phyloP scores from a whole-genome alignment of 2,797 vertebrate species.

The Parambassis ranga region DNA sequence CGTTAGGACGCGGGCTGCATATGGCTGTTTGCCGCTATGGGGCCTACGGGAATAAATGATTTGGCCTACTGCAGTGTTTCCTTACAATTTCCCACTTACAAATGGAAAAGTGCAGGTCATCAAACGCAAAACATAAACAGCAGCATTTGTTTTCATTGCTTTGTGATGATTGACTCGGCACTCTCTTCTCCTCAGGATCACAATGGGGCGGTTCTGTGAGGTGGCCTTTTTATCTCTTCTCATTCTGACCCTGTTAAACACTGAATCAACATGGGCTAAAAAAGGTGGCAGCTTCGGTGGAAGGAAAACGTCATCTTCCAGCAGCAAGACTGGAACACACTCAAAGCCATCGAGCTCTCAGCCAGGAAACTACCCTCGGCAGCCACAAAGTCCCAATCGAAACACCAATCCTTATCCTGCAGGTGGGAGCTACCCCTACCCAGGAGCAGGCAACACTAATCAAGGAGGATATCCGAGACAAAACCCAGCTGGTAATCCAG shows the following conservation, averaged over 20 bases:
- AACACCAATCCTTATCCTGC: constrained; percentile 70
- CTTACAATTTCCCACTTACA: too few species aligned
- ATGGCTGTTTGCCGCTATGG: background rate
- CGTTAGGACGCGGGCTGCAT: background rate
- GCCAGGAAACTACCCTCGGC: constrained; percentile 56
- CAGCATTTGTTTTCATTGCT: background rate
- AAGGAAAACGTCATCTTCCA: constrained; percentile 36
- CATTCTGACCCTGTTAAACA: constrained; percentile 48
- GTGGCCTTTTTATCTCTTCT: constrained; percentile 46
- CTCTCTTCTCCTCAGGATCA: constrained; percentile 33
- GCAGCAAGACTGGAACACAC: constrained; percentile 35
- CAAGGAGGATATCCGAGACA: constrained; percentile 56
- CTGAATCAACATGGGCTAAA: constrained; percentile 57
- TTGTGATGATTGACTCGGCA: background rate
- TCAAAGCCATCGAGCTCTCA: constrained; percentile 59
- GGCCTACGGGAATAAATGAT: background rate
- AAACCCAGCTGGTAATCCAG: constrained; percentile 61
- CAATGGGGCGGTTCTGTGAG: constrained; percentile 51
- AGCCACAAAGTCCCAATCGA: constrained; percentile 60
- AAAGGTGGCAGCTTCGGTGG: constrained; percentile 17
- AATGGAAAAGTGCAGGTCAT: too few species aligned
- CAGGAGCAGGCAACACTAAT: constrained; percentile 55
- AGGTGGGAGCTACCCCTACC: constrained; percentile 72
- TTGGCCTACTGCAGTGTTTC: background rate
- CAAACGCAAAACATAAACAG: too few species aligned